Evolutionary conservation across 2,888 invertebrate genomes (phyloP), one percentile per base, ranked within the genome.

Genomic region (Lasioglossum lativentre): DNA sequence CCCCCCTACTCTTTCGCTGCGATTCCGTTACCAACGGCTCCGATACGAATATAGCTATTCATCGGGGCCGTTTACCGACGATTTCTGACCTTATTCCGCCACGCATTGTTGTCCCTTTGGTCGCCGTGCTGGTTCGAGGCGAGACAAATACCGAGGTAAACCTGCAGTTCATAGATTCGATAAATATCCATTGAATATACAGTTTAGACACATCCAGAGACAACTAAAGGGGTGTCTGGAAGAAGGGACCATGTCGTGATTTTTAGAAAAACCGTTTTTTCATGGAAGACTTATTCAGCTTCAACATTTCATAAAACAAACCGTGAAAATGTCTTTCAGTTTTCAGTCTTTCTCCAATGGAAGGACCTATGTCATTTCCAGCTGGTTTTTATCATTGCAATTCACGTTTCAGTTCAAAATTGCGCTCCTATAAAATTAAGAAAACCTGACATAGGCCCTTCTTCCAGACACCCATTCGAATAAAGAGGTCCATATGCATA

Each of bases 1-100:
- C 52, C 23, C 40, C n/a, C 23, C 23, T 27, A 42, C 23, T 73
- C 66, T 52, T 38, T 30, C 56, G 77, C 77, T 45, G 34, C 52
- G 38, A 45, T 27, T 75, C 73, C 63, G 63, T 68, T 34, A 63
- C 74, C 59, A 66, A n/a, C 68, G 40, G 34, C 27, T 59, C 2
- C 71, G 45, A 42, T 63, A 19, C 23, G 42, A 56, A 19, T 38
- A 68, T 66, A 66, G 63, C 19, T 66, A 34, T 16, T 66, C 19
- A 66, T 14, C 34, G 66, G 4, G 16, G 8, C 19, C 59, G 27
- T 30, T 14, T 59, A 59, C 59, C 59, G 59, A 59, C 14, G 59
- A 59, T 59, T 59, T 59, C 27, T 59, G 59, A 59, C 59, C 59
- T 27, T 59, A 59, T 30, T 59, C 27, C 27, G 27, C 16, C 27